Conservation (phyloP, 2,797 vertebrate species). For the Synanceia verrucosa region DNA sequence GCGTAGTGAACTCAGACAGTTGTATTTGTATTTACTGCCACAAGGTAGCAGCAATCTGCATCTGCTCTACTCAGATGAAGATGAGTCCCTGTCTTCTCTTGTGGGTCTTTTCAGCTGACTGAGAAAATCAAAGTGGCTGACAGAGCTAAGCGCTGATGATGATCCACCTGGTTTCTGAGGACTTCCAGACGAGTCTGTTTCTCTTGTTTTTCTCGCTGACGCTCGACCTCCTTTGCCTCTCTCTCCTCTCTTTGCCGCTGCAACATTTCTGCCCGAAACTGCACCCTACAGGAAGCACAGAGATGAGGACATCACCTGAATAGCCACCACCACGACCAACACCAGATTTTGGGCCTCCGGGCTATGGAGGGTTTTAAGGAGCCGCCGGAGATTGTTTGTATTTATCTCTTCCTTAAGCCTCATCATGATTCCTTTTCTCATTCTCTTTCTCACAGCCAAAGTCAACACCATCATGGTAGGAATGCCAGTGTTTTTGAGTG, state of each 20-base stretch:
- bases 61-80: conserved; percentile 31
- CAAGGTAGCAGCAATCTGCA: conserved; percentile 76
- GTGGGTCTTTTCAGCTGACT: conserved; percentile 35
- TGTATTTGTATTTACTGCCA: conserved; percentile 50
- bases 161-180: conserved; percentile 88
- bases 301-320: conserved; percentile 44
- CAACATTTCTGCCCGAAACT: conserved; percentile 82
- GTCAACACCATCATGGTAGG: conserved; percentile 37
- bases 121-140: conserved; percentile 33
- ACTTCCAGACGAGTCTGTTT: conserved; percentile 81
- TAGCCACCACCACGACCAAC: conserved; percentile 23
- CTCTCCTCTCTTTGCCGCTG: conserved; percentile 78
- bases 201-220: conserved; percentile 75
- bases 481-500: conserved; percentile 10
- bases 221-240: conserved; percentile 74
- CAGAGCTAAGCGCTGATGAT: conserved; percentile 44
- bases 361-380: conserved; percentile 54
- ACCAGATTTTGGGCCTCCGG: conserved; percentile 50
- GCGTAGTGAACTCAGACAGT: neutral
- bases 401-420: conserved; percentile 41
- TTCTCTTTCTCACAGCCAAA: conserved; percentile 22
- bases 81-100: neutral
- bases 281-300: conserved; percentile 80
- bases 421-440: conserved; percentile 14
- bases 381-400: conserved; percentile 51